A percentile compares a stretch with the other conserved stretches of the same genome.
These are phyloP conservation scores for Aphidius ervi DNA, from an alignment of 1,140 invertebrate genomes.

Conservation along the genomic window DNA sequence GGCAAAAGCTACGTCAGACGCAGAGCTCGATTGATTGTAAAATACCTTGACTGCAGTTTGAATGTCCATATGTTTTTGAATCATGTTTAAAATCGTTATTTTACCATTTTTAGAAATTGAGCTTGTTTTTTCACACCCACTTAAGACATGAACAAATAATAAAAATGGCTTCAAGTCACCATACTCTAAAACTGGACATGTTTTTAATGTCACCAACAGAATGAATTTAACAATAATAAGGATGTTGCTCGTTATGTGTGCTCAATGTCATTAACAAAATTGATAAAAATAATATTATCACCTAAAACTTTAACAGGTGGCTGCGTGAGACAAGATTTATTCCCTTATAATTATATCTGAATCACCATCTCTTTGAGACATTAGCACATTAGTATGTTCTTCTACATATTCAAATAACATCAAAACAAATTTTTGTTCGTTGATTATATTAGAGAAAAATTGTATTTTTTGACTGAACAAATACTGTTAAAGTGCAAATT, in stretches of 20 bases:
- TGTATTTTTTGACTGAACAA: no score
- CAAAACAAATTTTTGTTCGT: no score
- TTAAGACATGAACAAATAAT: neutral
- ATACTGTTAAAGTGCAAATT: no score
- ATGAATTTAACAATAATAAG: neutral
- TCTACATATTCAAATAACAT: no score
- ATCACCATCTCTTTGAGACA: no score
- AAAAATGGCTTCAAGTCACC: neutral
- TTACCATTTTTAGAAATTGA: slow-evolving; percentile 3
- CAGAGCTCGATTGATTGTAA: neutral
- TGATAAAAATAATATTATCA: neutral
- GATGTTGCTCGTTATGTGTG: neutral
- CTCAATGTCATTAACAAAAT: neutral
- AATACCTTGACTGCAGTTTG: neutral
- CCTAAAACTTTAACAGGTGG: neutral
- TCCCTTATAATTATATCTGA: no score
- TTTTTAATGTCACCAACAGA: neutral
- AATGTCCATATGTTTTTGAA: neutral
- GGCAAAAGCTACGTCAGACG: neutral
- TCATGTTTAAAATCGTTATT: neutral
- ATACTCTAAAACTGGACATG: neutral
- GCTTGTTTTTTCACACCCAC: slow-evolving; percentile 1
- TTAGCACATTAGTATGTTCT: no score
- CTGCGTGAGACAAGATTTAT: no score
- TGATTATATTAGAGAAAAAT: no score